A percentile compares a stretch with the other conserved stretches of the same genome.
Evolutionary conservation across 2,888 invertebrate genomes (phyloP).

Genomic region (Ypsolopha scabrella): DNA sequence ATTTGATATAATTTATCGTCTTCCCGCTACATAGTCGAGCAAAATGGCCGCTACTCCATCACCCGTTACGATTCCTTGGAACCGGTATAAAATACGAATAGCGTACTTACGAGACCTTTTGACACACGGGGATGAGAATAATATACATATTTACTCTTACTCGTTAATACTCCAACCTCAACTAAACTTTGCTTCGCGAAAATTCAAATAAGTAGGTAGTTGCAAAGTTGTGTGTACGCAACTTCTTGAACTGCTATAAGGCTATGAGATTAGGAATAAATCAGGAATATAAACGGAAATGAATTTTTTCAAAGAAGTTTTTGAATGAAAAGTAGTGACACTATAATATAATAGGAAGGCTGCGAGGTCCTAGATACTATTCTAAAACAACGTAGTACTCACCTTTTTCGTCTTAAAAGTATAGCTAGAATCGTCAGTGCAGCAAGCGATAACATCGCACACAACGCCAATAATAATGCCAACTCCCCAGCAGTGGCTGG

Average conservation of each 20-base stretch:
- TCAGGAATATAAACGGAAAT: too few relatives aligned
- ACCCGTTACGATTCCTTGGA: neutral
- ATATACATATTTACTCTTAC: too few relatives aligned
- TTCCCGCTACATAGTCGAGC: conserved; percentile 1
- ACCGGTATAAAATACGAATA: neutral
- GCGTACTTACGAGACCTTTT: neutral
- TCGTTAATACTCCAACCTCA: too few relatives aligned
- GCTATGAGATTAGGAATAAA: too few relatives aligned
- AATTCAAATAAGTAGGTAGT: too few relatives aligned
- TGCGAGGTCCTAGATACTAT: neutral
- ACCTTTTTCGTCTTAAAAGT: conserved; percentile 65
- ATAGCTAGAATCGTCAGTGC: conserved; percentile 71
- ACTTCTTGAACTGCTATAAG: too few relatives aligned
- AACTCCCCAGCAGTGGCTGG: conserved; percentile 59
- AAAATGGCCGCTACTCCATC: conserved; percentile 1
- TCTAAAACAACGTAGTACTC: conserved; percentile 8
- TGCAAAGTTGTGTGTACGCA: too few relatives aligned
- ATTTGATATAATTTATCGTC: conserved; percentile 3
- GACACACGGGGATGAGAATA: neutral
- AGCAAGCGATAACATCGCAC: conserved; percentile 67
- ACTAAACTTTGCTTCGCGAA: too few relatives aligned
- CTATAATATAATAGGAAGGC: neutral
- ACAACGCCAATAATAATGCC: conserved; percentile 59
- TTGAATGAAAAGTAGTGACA: neutral
- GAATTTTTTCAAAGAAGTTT: too few relatives aligned